A percentile compares a stretch with the other conserved stretches of the same genome.
Evolutionary conservation across 2,888 invertebrate species (phyloP).

Genomic region (Meloe dianella): DNA sequence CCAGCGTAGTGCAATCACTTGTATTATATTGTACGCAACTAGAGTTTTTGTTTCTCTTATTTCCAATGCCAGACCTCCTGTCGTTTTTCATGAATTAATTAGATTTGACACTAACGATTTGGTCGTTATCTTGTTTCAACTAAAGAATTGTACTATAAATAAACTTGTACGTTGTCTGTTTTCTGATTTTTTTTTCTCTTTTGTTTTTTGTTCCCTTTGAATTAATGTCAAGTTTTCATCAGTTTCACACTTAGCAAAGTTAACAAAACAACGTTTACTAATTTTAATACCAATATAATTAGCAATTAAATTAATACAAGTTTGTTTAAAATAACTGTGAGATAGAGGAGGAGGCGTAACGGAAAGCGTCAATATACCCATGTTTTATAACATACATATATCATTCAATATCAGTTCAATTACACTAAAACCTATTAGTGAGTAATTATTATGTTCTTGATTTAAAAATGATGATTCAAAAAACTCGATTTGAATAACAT

Average conservation of each 20-base stretch:
- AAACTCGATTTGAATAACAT: not conserved
- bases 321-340: not conserved
- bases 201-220: not conserved
- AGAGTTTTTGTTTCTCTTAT: not conserved
- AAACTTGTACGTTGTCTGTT: constrained; percentile 17
- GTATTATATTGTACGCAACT: not conserved
- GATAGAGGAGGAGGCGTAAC: too few species aligned
- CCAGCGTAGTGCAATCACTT: not conserved
- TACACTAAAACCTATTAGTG: not conserved
- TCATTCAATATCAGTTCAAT: not conserved
- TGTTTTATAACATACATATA: constrained; percentile 14
- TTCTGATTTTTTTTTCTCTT: not conserved
- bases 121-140: constrained; percentile 25
- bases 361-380: not conserved
- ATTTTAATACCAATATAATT: constrained; percentile 22
- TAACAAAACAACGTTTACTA: not conserved
- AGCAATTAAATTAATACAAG: constrained; percentile 14
- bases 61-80: constrained; percentile 11
- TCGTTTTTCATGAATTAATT: constrained; percentile 31
- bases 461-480: not conserved
- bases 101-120: constrained; percentile 28
- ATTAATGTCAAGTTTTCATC: constrained; percentile 25
- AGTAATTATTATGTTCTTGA: not conserved
- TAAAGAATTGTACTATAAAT: constrained; percentile 18
- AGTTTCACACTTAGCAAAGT: constrained; percentile 18